Evolutionary conservation across 2,888 invertebrate genomes (phyloP), one percentile per base, ranked within the genome.

Genomic region (Teleogryllus oceanicus): DNA sequence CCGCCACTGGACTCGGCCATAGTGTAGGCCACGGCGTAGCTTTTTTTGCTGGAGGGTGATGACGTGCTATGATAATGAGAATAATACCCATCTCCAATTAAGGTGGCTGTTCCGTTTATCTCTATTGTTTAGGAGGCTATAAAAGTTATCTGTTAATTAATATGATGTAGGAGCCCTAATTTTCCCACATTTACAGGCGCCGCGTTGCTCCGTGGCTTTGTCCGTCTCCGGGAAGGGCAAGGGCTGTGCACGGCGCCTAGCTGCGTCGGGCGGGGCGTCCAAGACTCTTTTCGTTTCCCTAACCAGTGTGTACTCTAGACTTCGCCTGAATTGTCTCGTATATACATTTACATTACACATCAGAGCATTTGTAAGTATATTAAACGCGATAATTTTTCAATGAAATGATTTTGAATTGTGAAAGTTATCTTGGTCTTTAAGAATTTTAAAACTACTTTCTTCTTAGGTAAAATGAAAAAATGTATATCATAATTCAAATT

Each of bases 131-230:
- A 78, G 78, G 50, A 51, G 76, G 74, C 77, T 78, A 81, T 82
- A 82, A 82, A 82, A 82, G 80, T 82, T 82, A 82, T 82, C 82
- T 81, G 80, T 78, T 82, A 82, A 82, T 82, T 82, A 82, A 82
- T 82, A 82, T 78, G 81, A 81, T 79, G 80, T 78, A 80, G 78
- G 75, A 80, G 78, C n/a, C 75, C 21, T 78, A 79, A 81, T 81
- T 81, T 79, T 76, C 78, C 74, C 21, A 78, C 81, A 81, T 81
- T 81, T 79, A 78, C 78, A 75, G 76, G 78, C 62, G 76, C 49
- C 24, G 49, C 76, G 21, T 13, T 75, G n/a, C 49, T 21, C 75
- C 49, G 62, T 62, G 13, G 75, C 75, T 74, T 50, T 20, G 24
- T 76, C 79, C 78, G 78, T 62, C 78, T 74, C 13, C 74, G 49